Conservation (phyloP, 2,888 invertebrate species). For the Tenthredo mesomela region DNA sequence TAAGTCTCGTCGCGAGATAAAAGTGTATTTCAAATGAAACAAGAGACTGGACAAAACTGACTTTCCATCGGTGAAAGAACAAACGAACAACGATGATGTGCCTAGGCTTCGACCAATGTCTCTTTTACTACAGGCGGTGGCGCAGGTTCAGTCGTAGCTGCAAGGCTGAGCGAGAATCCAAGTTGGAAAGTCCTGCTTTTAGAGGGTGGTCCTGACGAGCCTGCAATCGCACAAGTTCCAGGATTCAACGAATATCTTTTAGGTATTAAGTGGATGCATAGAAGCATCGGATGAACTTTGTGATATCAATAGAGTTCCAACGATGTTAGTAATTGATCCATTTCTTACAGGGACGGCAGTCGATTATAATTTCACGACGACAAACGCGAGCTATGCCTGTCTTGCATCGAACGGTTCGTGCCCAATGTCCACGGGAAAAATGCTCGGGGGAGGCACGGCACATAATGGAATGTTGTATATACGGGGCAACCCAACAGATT, state of each 20-base stretch:
- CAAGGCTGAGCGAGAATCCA: conserved; percentile 82
- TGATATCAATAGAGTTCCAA: not conserved
- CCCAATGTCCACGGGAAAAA: conserved; percentile 79
- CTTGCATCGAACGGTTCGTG: conserved; percentile 73
- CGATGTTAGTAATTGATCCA: not conserved
- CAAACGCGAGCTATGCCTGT: not conserved
- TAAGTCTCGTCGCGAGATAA: conserved; percentile 54
- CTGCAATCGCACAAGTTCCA: conserved; percentile 73
- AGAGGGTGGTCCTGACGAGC: conserved; percentile 87
- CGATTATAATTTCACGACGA: not conserved
- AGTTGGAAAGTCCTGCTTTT: conserved; percentile 84
- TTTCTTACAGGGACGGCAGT: not conserved
- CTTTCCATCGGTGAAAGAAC: not conserved
- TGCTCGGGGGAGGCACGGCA: conserved; percentile 85
- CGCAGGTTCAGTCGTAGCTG: conserved; percentile 83
- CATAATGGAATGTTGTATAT: conserved; percentile 93
- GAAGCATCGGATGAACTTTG: not conserved
- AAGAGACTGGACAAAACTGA: not conserved
- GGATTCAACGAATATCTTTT: no score
- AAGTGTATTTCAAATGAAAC: no score
- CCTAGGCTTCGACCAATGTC: no score
- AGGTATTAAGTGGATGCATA: not conserved
- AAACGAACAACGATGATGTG: not conserved
- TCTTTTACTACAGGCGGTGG: conserved; percentile 78
- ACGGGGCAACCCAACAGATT: conserved; percentile 87